These are phyloP conservation scores for Drosophila ochracea DNA, from an alignment of 2,888 invertebrate genomes.

Conservation along the genomic window DNA sequence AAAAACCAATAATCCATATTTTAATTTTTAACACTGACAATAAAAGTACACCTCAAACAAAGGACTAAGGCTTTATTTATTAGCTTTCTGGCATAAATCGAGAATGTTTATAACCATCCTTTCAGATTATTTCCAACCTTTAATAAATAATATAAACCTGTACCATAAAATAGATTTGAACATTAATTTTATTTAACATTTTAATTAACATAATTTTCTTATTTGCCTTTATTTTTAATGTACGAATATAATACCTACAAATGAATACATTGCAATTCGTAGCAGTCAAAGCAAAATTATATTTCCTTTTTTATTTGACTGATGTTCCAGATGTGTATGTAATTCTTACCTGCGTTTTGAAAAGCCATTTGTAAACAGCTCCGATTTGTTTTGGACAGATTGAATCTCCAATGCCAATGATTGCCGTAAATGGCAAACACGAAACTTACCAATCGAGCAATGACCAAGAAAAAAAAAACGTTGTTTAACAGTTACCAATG, in stretches of 20 bases:
- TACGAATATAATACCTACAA: background rate
- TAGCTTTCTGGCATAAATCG: background rate
- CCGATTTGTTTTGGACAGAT: constrained; percentile 11
- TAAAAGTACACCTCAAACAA: background rate
- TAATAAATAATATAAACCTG: background rate
- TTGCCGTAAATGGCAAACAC: constrained; percentile 1
- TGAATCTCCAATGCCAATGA: constrained; percentile 18
- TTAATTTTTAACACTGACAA: background rate
- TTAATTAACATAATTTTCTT: background rate
- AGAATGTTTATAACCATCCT: background rate
- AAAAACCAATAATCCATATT: background rate
- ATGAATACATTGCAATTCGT: background rate
- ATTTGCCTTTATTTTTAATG: background rate
- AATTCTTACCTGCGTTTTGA: no score
- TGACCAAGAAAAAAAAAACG: background rate
- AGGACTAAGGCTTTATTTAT: background rate
- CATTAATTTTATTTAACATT: no score
- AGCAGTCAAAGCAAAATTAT: no score
- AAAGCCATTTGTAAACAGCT: constrained; percentile 5
- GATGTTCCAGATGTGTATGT: background rate
- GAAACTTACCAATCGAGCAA: background rate
- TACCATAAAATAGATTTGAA: background rate
- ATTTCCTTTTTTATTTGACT: no score
- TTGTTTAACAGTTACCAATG: constrained; percentile 22
- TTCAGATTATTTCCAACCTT: no score